These are phyloP conservation scores for Cherax quadricarinatus DNA, from an alignment of 1,140 invertebrate genomes.

Conservation along the genomic window DNA sequence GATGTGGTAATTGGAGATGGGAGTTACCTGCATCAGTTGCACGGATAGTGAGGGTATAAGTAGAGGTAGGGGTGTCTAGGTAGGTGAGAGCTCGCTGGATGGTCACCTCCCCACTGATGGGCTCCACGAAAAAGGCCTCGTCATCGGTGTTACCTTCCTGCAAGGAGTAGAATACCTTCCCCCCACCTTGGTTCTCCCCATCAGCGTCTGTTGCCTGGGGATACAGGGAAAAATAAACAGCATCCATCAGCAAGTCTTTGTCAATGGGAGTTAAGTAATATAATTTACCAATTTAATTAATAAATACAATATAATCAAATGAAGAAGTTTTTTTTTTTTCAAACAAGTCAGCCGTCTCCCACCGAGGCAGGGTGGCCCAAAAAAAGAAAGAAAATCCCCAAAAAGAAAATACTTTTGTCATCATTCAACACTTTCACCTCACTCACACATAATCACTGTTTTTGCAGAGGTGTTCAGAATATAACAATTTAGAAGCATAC, in stretches of 20 bases:
- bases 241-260: neutral
- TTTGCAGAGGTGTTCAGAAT: too few relatives aligned
- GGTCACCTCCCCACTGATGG: slow-evolving; percentile 82
- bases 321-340: too few relatives aligned
- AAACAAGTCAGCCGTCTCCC: too few relatives aligned
- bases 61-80: slow-evolving; percentile 66
- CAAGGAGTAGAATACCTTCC: slow-evolving; percentile 83
- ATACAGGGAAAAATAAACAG: neutral
- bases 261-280: neutral
- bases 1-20: neutral
- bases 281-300: too few relatives aligned
- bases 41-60: slow-evolving; percentile 75
- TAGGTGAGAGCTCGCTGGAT: slow-evolving; percentile 80
- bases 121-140: slow-evolving; percentile 81
- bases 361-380: too few relatives aligned
- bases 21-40: slow-evolving; percentile 75
- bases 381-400: too few relatives aligned
- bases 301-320: too few relatives aligned
- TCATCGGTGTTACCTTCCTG: slow-evolving; percentile 82
- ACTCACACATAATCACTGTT: too few relatives aligned
- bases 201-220: slow-evolving; percentile 82
- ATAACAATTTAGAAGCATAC: too few relatives aligned
- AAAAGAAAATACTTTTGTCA: too few relatives aligned
- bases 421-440: too few relatives aligned
- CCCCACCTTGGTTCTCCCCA: slow-evolving; percentile 84